phyloP scores from a whole-genome alignment of 2,888 invertebrate genomes.

The Orchesella flavescens region DNA sequence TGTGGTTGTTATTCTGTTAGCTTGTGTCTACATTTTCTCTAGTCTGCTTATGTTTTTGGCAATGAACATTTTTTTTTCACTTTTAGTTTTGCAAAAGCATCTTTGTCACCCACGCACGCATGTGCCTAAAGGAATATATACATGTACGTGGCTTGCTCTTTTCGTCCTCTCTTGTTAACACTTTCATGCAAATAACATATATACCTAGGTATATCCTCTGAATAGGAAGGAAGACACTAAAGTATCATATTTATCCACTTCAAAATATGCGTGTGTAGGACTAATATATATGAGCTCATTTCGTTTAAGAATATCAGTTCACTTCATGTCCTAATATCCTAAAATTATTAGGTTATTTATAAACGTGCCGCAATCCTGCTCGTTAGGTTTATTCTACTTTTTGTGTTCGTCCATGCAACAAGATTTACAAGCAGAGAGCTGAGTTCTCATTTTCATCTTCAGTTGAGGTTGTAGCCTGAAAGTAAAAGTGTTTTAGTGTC shows the following conservation, averaged over 20 bases:
- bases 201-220: neutral
- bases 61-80: neutral
- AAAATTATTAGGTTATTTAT: slow-evolving; percentile 42
- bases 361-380: slow-evolving; percentile 28
- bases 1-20: neutral
- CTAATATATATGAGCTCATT: too few relatives aligned
- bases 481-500: neutral
- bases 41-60: neutral
- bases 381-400: slow-evolving; percentile 22
- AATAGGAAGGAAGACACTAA: slow-evolving; percentile 19
- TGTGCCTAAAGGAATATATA: neutral
- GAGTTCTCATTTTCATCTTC: neutral
- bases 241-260: slow-evolving; percentile 20
- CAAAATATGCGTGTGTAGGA: neutral
- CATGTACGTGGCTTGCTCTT: neutral
- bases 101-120: slow-evolving; percentile 46
- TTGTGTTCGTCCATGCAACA: slow-evolving; percentile 21
- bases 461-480: neutral
- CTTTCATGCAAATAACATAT: neutral
- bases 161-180: neutral
- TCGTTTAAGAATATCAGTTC: neutral
- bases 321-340: slow-evolving; percentile 8
- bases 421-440: neutral
- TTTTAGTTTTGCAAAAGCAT: neutral
- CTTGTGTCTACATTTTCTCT: neutral